Evolutionary conservation across 1,140 invertebrate genomes (phyloP).

Genomic region (Pygmarrhopalites habei): DNA sequence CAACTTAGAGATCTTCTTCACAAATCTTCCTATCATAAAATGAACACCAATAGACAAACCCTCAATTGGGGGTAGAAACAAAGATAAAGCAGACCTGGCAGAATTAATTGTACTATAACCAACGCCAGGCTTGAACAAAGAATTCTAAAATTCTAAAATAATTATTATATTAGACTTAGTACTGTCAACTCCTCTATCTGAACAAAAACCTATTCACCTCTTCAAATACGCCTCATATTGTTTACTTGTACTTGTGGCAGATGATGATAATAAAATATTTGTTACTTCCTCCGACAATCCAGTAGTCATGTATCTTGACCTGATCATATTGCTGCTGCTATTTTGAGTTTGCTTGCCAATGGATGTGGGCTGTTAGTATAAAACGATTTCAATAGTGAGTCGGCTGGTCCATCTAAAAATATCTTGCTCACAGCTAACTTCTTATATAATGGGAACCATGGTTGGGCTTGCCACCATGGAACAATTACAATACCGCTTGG

Average conservation of each 20-base stretch:
- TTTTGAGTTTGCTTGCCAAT: not conserved
- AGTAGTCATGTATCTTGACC: not conserved
- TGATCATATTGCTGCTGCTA: not conserved
- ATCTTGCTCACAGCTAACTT: not conserved
- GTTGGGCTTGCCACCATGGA: not conserved
- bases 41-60: conserved; percentile 3
- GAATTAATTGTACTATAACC: conserved; percentile 3
- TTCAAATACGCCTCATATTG: not conserved
- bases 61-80: not conserved
- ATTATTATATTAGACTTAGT: too few relatives aligned
- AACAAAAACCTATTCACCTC: not conserved
- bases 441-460: conserved; percentile 5
- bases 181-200: not conserved
- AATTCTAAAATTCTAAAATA: not conserved
- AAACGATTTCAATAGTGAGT: not conserved
- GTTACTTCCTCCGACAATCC: not conserved
- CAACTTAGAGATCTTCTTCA: not conserved
- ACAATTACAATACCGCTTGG: not conserved
- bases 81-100: conserved; percentile 5
- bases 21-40: not conserved
- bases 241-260: not conserved
- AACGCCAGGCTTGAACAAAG: not conserved
- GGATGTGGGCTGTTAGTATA: conserved; percentile 7
- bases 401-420: not conserved
- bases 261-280: not conserved